phyloP scores from a whole-genome alignment of 2,888 invertebrate genomes.

The Chymomyza fuscimana region DNA sequence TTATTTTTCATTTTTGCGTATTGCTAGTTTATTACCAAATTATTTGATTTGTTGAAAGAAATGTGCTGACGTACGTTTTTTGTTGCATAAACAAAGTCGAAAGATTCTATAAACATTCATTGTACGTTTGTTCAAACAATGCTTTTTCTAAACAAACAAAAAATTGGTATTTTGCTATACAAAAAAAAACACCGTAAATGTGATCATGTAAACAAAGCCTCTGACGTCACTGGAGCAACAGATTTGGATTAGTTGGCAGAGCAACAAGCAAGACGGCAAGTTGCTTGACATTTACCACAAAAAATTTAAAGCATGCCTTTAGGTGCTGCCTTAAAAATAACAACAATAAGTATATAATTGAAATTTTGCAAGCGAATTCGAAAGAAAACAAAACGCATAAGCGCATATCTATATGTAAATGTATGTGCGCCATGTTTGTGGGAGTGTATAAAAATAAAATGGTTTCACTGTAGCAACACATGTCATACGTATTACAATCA shows the following conservation, averaged over 20 bases:
- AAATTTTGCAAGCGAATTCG: conserved; percentile 50
- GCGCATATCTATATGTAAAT: conserved; percentile 18
- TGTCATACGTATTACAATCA: conserved; percentile 31
- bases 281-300: background rate
- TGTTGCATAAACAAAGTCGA: too few species aligned
- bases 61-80: too few species aligned
- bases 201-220: background rate
- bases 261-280: background rate
- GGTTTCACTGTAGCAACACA: conserved; percentile 56
- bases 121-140: too few species aligned
- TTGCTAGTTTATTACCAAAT: too few species aligned
- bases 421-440: conserved; percentile 3
- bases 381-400: conserved; percentile 37
- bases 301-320: conserved; percentile 6
- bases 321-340: conserved; percentile 10
- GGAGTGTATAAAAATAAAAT: conserved; percentile 56
- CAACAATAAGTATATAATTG: conserved; percentile 45
- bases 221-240: background rate
- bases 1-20: too few species aligned
- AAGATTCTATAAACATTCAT: too few species aligned
- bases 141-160: too few species aligned
- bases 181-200: background rate
- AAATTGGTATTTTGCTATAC: too few species aligned
- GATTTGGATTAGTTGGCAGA: background rate
- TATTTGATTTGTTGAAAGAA: too few species aligned